phyloP scores from a whole-genome alignment of 2,888 invertebrate species.

The Eupelmus urozonus region DNA sequence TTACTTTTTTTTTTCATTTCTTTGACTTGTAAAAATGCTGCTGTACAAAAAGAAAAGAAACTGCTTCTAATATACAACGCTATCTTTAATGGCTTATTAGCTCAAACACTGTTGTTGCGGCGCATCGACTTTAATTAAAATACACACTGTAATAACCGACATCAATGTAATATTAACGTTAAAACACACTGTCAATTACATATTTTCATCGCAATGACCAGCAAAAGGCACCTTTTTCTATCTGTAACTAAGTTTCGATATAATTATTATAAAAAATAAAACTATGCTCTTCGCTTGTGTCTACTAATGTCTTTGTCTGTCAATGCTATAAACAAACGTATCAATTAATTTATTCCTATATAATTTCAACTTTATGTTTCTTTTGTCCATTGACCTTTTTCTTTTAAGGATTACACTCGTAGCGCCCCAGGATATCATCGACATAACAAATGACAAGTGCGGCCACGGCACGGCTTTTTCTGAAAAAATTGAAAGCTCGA shows the following conservation, averaged over 20 bases:
- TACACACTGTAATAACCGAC: slow-evolving; percentile 4
- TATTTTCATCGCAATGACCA: neutral
- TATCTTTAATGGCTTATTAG: neutral
- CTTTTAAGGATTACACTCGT: slow-evolving; percentile 72
- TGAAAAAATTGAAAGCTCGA: slow-evolving; percentile 71
- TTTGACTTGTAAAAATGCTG: slow-evolving; percentile 14
- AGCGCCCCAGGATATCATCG: slow-evolving; percentile 68
- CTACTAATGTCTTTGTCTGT: slow-evolving; percentile 13
- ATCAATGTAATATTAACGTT: slow-evolving; percentile 33
- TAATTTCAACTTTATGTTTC: slow-evolving; percentile 11
- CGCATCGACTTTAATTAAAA: neutral
- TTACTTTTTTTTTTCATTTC: slow-evolving; percentile 13
- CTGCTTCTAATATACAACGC: neutral
- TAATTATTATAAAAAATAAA: slow-evolving; percentile 21
- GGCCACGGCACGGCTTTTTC: slow-evolving; percentile 64
- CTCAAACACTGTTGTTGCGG: neutral
- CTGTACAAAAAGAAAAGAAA: too few species aligned
- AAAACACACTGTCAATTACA: slow-evolving; percentile 10
- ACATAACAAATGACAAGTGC: slow-evolving; percentile 68
- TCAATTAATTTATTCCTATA: neutral
- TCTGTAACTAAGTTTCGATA: slow-evolving; percentile 31
- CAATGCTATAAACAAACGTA: too few species aligned
- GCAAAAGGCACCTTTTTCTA: slow-evolving; percentile 23
- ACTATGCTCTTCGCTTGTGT: neutral
- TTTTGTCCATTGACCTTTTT: slow-evolving; percentile 32